These are phyloP conservation scores for Parnassius glacialis DNA, from an alignment of 2,888 invertebrate species.

Conservation along the genomic window DNA sequence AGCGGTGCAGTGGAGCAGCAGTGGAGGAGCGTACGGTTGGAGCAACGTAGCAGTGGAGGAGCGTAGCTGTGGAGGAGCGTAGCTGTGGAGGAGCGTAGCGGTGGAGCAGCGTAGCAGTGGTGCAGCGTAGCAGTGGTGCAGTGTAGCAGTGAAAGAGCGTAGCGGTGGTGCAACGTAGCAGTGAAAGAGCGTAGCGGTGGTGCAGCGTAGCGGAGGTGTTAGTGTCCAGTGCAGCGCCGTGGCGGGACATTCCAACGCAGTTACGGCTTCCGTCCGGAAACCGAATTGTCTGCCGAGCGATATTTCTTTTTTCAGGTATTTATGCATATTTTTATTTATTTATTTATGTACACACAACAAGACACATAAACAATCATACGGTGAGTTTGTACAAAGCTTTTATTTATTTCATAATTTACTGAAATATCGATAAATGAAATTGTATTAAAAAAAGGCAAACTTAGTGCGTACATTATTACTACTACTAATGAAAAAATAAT, in stretches of 20 bases:
- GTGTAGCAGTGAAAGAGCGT: conserved; percentile 10
- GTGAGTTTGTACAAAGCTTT: too few relatives aligned
- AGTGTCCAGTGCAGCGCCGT: conserved; percentile 5
- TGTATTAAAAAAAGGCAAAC: too few relatives aligned
- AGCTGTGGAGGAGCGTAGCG: conserved; percentile 11
- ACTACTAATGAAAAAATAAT: too few relatives aligned
- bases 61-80: conserved; percentile 15
- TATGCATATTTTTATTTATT: background rate
- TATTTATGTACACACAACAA: background rate
- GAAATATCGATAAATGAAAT: too few relatives aligned
- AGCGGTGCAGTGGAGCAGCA: background rate
- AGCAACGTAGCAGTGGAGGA: conserved; percentile 6
- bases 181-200: conserved; percentile 11
- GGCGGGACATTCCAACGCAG: conserved; percentile 7
- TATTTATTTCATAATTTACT: too few relatives aligned
- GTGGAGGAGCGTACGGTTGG: background rate
- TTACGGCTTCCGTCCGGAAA: conserved; percentile 23
- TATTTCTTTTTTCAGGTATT: conserved; percentile 28
- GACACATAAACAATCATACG: too few relatives aligned
- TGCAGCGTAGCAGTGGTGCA: conserved; percentile 11
- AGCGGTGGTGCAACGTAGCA: conserved; percentile 12
- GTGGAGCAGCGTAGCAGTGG: conserved; percentile 11
- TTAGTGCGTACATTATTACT: too few relatives aligned
- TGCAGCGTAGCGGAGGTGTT: conserved; percentile 7
- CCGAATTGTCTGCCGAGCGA: conserved; percentile 16